Evolutionary conservation across 2,113 vertebrate species (phyloP).

Genomic region (Mirounga angustirostris): DNA sequence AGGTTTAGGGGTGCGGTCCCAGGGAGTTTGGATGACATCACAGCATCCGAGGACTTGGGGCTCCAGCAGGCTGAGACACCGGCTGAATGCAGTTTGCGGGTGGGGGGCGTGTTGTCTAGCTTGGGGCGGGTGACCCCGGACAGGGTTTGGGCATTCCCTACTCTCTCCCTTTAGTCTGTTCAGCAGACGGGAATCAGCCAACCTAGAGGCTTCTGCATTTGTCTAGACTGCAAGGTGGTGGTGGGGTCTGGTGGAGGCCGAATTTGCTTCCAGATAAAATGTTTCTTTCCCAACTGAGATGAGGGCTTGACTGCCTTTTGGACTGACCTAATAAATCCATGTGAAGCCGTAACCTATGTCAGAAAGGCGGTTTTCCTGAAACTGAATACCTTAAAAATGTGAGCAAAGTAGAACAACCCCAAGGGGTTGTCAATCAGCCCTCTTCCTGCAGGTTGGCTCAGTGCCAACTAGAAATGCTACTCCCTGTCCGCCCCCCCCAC

Average conservation of each 20-base stretch:
- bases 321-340: background rate
- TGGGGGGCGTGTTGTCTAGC: no score
- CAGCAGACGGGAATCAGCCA: rapidly evolving
- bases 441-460: background rate
- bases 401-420: background rate
- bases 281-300: slow-evolving; percentile 32
- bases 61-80: background rate
- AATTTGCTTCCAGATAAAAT: background rate
- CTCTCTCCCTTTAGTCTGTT: background rate
- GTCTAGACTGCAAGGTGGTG: background rate
- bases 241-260: background rate
- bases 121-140: rapidly evolving
- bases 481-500: rapidly evolving
- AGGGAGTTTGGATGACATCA: background rate
- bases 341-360: background rate
- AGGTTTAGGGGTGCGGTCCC: background rate
- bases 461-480: background rate
- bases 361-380: slow-evolving; percentile 56
- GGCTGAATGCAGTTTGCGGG: background rate
- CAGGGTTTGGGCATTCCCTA: background rate
- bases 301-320: background rate
- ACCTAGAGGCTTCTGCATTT: background rate
- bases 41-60: background rate
- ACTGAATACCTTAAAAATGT: background rate
- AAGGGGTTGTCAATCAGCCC: background rate